phyloP scores from a whole-genome alignment of 2,113 vertebrate species.

The Rhea americana region DNA sequence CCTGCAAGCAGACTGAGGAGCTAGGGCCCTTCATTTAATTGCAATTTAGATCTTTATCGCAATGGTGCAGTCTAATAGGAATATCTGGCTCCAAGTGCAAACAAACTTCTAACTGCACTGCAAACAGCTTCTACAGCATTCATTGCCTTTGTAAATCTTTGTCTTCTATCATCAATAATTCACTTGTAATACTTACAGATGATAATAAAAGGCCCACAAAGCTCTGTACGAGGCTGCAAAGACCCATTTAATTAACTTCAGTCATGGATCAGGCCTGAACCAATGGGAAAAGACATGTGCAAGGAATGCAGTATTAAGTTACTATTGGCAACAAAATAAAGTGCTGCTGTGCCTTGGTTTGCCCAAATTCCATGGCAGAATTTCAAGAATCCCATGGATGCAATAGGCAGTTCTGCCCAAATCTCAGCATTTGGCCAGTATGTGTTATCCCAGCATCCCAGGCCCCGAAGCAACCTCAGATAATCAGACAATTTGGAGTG shows the following conservation, averaged over 20 bases:
- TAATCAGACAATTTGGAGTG: neutral
- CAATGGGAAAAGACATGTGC: neutral
- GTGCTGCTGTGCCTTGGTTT: neutral
- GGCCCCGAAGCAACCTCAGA: neutral
- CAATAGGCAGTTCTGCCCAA: neutral
- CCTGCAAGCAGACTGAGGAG: fast-evolving
- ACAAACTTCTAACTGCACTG: neutral
- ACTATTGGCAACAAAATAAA: neutral
- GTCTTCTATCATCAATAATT: constrained; percentile 46
- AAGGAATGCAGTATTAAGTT: neutral
- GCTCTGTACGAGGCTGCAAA: neutral
- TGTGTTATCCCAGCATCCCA: fast-evolving
- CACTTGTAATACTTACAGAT: neutral
- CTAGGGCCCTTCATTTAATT: fast-evolving
- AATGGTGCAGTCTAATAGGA: neutral
- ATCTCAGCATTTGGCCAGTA: neutral
- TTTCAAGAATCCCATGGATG: neutral
- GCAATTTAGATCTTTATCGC: neutral
- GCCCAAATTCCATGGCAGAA: neutral
- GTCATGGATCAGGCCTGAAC: neutral
- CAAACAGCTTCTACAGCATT: neutral
- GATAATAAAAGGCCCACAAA: constrained; percentile 20
- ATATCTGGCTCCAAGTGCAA: neutral
- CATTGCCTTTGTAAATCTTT: constrained; percentile 13
- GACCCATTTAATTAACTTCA: constrained; percentile 26